A percentile compares a stretch with the other conserved stretches of the same genome.
phyloP scores from a whole-genome alignment of 2,113 vertebrate species.

The Prochilodus magdalenae region DNA sequence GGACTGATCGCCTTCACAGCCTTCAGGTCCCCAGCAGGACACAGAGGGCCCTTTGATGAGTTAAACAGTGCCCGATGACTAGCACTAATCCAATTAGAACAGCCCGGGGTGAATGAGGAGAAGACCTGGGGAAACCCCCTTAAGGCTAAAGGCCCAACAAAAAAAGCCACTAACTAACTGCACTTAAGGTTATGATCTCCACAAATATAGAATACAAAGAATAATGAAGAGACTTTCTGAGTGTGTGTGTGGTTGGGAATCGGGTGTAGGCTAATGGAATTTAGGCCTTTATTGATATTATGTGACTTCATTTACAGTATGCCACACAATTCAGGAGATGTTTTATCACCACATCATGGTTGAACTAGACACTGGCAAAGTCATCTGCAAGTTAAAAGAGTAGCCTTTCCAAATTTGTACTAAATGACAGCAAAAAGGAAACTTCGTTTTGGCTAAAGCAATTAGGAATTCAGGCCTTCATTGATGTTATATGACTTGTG shows the following conservation, averaged over 20 bases:
- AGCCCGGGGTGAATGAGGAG: slow-evolving; percentile 7
- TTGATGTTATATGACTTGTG: too few relatives aligned
- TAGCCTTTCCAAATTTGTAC: too few relatives aligned
- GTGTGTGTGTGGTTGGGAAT: neutral
- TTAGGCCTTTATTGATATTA: slow-evolving; percentile 4
- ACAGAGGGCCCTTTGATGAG: slow-evolving; percentile 55
- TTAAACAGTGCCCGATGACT: slow-evolving; percentile 58
- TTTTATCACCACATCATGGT: too few relatives aligned
- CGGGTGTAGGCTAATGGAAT: neutral
- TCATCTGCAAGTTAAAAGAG: too few relatives aligned
- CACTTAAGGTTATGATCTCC: slow-evolving; percentile 18
- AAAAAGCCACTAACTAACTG: neutral
- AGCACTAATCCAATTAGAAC: slow-evolving; percentile 55
- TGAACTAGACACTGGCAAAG: too few relatives aligned
- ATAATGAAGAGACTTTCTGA: neutral
- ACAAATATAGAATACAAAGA: slow-evolving; percentile 33
- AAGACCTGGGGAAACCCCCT: slow-evolving; percentile 31
- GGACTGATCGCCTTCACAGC: slow-evolving; percentile 14
- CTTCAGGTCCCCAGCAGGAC: slow-evolving; percentile 43
- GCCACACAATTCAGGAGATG: too few relatives aligned
- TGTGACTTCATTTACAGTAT: slow-evolving; percentile 19
- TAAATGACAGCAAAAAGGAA: too few relatives aligned
- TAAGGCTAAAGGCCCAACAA: neutral
- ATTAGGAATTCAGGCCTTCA: too few relatives aligned
- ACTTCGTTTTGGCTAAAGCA: too few relatives aligned